A percentile compares a stretch with the other conserved stretches of the same genome.
Evolutionary conservation across 2,113 vertebrate species (phyloP).

Genomic region (Ophthalmolycus amberensis): DNA sequence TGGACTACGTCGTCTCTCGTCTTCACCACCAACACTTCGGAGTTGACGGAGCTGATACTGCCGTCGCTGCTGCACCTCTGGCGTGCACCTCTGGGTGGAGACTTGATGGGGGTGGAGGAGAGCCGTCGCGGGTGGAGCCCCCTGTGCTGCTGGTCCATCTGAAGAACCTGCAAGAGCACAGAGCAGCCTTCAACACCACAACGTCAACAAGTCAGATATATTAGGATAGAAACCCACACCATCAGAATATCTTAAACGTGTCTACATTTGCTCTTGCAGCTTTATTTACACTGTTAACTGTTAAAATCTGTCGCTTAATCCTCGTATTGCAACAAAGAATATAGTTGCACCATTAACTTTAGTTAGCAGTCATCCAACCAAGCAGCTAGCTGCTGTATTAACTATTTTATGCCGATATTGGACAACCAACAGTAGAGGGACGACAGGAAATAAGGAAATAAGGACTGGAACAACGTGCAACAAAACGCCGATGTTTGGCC

Average conservation of each 20-base stretch:
- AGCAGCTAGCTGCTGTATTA: too few species aligned
- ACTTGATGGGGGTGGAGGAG: slow-evolving; percentile 95
- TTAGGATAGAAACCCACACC: neutral
- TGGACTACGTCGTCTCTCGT: neutral
- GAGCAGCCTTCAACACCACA: neutral
- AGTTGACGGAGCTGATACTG: neutral
- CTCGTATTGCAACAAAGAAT: neutral
- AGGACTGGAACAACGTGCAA: neutral
- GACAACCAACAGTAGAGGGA: neutral
- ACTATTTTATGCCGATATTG: neutral
- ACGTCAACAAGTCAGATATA: neutral
- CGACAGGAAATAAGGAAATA: too few species aligned
- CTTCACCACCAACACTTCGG: neutral
- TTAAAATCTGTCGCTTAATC: too few species aligned
- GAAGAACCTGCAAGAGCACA: slow-evolving; percentile 75
- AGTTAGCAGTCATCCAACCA: neutral
- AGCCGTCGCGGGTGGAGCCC: slow-evolving; percentile 80
- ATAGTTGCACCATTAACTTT: neutral
- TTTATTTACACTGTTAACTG: neutral
- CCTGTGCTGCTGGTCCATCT: slow-evolving; percentile 83
- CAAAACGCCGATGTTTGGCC: too few species aligned
- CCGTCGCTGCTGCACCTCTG: slow-evolving; percentile 16
- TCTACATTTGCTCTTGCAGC: neutral
- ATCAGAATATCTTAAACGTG: neutral
- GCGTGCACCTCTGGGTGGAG: slow-evolving; percentile 8